Evolutionary conservation across 1,140 invertebrate genomes (phyloP).

Genomic region (Panulirus ornatus): DNA sequence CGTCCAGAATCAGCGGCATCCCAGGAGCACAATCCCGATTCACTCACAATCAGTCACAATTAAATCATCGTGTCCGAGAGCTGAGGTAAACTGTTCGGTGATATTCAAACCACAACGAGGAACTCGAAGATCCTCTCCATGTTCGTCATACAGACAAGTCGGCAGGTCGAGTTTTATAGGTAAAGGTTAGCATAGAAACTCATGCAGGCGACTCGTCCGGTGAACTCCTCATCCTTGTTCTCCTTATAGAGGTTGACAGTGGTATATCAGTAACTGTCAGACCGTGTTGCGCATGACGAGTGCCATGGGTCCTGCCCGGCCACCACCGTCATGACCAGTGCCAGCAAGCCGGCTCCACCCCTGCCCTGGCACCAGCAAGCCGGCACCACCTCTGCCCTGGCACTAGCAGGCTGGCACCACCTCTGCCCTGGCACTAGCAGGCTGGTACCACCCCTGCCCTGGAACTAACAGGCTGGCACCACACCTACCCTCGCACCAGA

Average conservation of each 20-base stretch:
- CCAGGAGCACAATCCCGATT: no score
- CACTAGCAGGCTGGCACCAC: background rate
- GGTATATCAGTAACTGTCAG: background rate
- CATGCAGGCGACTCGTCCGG: background rate
- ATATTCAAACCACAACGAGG: no score
- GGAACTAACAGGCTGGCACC: background rate
- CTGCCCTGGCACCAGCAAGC: background rate
- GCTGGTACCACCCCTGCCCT: background rate
- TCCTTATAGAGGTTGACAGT: background rate
- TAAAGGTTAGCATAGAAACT: no score
- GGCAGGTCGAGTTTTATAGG: no score
- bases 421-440: constrained; percentile 4
- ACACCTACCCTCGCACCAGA: no score
- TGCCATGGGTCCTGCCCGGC: background rate
- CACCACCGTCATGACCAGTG: background rate
- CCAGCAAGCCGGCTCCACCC: background rate
- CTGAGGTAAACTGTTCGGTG: no score
- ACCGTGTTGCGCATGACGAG: background rate
- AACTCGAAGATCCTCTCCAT: no score
- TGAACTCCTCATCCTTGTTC: background rate
- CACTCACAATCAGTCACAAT: no score
- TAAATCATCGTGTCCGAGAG: no score
- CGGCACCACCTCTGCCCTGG: background rate
- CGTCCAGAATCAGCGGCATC: no score
- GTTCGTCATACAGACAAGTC: no score